Evolutionary conservation across 2,113 vertebrate species (phyloP), one percentile per base, ranked within the genome.

Genomic region (Peromyscus leucopus): DNA sequence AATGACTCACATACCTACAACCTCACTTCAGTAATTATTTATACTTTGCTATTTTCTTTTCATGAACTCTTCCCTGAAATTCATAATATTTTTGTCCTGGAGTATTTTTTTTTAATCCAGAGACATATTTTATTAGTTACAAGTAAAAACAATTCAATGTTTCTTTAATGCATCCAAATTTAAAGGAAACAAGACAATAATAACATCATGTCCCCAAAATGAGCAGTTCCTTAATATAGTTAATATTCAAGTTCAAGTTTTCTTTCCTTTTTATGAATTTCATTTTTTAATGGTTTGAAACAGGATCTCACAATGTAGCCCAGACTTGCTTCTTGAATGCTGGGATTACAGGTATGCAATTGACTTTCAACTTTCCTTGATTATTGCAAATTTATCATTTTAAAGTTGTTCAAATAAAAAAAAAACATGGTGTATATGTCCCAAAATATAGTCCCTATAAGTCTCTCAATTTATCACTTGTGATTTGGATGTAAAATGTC

Each of bases 321-420:
- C 85, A 72, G 33, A 46, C 19, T 55, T 51, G 24, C 28, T 42
- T 36, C 63, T 65, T 69, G 63, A 87, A 42, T 36, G 39, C 63
- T 67, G 24, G 17, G 31, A 12, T 69, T 36, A 48, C 46, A 69
- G 63, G 19, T 31, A 36, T 48, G 3, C 21, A n/a, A 65, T 46
- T 67, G 42, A 21, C 17, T n/a, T 85, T 94, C 42, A 92, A 42
- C 17, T 69, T 86, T 74, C 42, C 36, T 74, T 86, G 65, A 57
- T 55, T 89, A 7, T 76, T 69, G 79, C 46, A 93, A 55, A 78
- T 74, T 39, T 93, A 61, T 89, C 36, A 69, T 75, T 63, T 80
- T 82, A 87, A 10, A 31, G 28, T 59, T 94, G 16, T 59, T 83
- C 9, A 93, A 88, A 75, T 89, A 79, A 91, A 97, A 88, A 84